Percentiles rank a stretch among this genome's conserved stretches.
Conservation (phyloP, 2,888 invertebrate species). For the Sclerodermus sp. region DNA sequence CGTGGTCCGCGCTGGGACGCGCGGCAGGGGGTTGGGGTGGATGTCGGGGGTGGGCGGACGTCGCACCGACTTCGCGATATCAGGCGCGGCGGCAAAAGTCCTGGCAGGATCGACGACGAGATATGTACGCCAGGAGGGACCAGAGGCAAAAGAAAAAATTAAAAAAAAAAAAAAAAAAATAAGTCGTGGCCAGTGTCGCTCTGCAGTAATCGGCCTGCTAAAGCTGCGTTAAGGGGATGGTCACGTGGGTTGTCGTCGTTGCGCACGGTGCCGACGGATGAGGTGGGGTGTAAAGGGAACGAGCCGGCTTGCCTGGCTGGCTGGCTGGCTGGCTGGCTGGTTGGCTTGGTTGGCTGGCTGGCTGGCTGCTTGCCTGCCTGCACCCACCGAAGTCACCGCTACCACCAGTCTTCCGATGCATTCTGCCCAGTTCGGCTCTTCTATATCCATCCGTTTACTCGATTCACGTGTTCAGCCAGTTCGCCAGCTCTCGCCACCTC, state of each 20-base stretch:
- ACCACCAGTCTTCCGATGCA: constrained; percentile 44
- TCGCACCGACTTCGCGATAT: too few species aligned
- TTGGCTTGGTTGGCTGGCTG: too few species aligned
- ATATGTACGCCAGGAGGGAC: neutral
- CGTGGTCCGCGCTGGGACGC: too few species aligned
- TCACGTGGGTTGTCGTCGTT: constrained; percentile 26
- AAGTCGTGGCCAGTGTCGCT: neutral
- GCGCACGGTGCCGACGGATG: constrained; percentile 20
- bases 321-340: too few species aligned
- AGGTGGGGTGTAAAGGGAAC: constrained; percentile 6
- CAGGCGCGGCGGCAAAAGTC: too few species aligned
- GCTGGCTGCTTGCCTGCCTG: too few species aligned
- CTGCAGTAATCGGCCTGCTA: constrained; percentile 29
- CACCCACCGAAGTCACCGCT: constrained; percentile 8
- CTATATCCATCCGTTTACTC: constrained; percentile 17
- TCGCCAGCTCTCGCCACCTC: neutral
- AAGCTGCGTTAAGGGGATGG: constrained; percentile 27
- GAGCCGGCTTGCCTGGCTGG: too few species aligned
- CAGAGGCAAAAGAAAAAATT: too few species aligned
- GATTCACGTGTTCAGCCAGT: constrained; percentile 19
- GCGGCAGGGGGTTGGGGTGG: too few species aligned
- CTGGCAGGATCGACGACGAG: too few species aligned
- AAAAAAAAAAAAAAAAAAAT: too few species aligned
- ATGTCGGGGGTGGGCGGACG: too few species aligned
- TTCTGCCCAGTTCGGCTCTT: constrained; percentile 35